These are phyloP conservation scores for Spilogale gracilis DNA, from an alignment of 2,113 vertebrate species.

Conservation along the genomic window DNA sequence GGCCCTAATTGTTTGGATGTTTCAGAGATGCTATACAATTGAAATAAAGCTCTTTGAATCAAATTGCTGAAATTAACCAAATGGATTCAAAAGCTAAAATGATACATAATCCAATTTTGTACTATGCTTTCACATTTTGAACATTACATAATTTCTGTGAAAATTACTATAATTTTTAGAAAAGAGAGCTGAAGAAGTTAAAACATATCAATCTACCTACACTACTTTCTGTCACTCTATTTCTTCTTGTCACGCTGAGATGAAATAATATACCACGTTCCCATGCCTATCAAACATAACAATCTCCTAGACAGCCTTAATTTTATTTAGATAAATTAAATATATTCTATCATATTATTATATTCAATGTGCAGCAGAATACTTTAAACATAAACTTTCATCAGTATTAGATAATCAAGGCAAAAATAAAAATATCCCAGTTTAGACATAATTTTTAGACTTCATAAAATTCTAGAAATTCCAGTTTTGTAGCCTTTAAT, in stretches of 20 bases:
- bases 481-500: background rate
- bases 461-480: background rate
- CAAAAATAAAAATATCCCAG: background rate
- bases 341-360: background rate
- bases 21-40: background rate
- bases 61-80: slow-evolving; percentile 25
- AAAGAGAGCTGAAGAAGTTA: background rate
- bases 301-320: background rate
- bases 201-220: background rate
- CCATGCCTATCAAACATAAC: background rate
- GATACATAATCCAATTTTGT: background rate
- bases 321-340: background rate
- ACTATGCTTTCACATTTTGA: background rate
- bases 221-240: background rate
- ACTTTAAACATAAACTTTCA: background rate
- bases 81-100: background rate
- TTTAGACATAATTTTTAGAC: background rate
- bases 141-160: background rate
- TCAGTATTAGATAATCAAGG: background rate
- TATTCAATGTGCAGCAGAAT: background rate
- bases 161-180: background rate
- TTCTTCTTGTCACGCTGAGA: background rate
- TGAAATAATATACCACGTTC: background rate
- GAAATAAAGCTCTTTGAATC: background rate
- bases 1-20: background rate